Base-by-base conservation (phyloP, 2,888 invertebrate species). In the Seira musarum region DNA sequence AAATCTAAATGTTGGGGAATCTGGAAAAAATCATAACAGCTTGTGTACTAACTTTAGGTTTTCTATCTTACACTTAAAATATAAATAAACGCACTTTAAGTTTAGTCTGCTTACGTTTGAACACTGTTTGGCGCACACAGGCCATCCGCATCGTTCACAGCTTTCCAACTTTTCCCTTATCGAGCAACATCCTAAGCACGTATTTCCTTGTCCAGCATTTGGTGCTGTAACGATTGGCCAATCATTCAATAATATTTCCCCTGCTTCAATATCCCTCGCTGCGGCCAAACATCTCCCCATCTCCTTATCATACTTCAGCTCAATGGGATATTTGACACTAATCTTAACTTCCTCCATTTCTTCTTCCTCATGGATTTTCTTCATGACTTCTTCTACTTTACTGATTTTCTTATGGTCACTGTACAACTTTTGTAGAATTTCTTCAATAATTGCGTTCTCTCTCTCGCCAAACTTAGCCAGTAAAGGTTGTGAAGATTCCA, bases 111-210 rank as follows among this genome's bases (percentile, higher is more conserved):
- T 63, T 75, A 90, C 89, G 60, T 89, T 89, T 87, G 93, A 92
- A 87, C 94, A 94, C 49, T 90, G 88, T 0, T 88, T 88, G 0
- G 91, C 90, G 87, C 94, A 94, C 88, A 94, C 88, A 0, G 94
- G 94, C 93, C 94, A 94, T 22, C 90, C 90, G 87, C 94, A 94
- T 10, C 22, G 17, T 1, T 46, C n/a, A 21, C 84, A 84, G 0
- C 57, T 49, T 30, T 73, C 53, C 2, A 30, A 21, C 1, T 66
- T n/a, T 30, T 70, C 35, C 21, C 40, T 35, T 89, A 88, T 89
- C 81, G 90, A 90, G 93, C 92, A 94, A 88, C 96, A 96, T 2
- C 93, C 93, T 5, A 96, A 90, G 87, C 96, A 96, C 81, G 94
- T 92, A 2, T 94, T 92, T 21, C 91, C 91, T 69, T 68, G 65